These are phyloP conservation scores for Sebastes goodei DNA, from an alignment of 2,797 vertebrate genomes.

Conservation along the genomic window DNA sequence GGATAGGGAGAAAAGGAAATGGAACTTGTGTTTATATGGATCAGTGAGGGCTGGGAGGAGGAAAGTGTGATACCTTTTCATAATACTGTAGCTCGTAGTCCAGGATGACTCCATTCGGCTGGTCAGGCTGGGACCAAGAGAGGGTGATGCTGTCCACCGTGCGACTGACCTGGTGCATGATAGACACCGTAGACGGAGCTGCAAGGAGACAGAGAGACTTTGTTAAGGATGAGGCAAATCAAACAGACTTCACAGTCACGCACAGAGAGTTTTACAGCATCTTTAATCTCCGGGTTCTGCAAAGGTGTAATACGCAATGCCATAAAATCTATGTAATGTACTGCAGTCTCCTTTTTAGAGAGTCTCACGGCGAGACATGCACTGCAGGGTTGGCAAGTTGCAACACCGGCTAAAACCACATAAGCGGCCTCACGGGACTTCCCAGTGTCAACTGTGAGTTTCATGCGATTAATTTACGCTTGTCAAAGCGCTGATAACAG, in stretches of 20 bases:
- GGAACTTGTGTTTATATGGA: not conserved
- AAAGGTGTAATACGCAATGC: constrained; percentile 29
- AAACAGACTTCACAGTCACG: constrained; percentile 24
- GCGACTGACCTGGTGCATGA: constrained; percentile 98
- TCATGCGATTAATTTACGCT: constrained; percentile 50
- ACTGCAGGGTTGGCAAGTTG: constrained; percentile 43
- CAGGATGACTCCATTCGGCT: constrained; percentile 96
- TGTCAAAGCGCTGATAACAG: constrained; percentile 45
- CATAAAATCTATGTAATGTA: constrained; percentile 58
- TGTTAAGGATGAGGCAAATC: constrained; percentile 39
- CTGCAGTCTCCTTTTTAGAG: constrained; percentile 39
- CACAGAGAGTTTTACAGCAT: constrained; percentile 36
- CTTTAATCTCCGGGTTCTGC: constrained; percentile 54
- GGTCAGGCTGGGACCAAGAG: constrained; percentile 98
- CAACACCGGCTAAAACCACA: constrained; percentile 58
- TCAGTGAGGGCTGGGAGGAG: not conserved
- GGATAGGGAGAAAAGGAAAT: not conserved
- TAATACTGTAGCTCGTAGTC: constrained; percentile 98
- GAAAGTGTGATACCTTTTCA: constrained; percentile 88
- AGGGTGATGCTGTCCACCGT: constrained; percentile 97
- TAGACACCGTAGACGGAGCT: constrained; percentile 95
- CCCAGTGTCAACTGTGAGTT: constrained; percentile 58
- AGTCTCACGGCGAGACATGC: constrained; percentile 23
- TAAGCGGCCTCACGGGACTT: constrained; percentile 61
- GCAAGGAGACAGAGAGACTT: constrained; percentile 59